Evolutionary conservation across 1,140 invertebrate species (phyloP), one percentile per base, ranked within the genome.

Genomic region (Melanaphis sacchari): DNA sequence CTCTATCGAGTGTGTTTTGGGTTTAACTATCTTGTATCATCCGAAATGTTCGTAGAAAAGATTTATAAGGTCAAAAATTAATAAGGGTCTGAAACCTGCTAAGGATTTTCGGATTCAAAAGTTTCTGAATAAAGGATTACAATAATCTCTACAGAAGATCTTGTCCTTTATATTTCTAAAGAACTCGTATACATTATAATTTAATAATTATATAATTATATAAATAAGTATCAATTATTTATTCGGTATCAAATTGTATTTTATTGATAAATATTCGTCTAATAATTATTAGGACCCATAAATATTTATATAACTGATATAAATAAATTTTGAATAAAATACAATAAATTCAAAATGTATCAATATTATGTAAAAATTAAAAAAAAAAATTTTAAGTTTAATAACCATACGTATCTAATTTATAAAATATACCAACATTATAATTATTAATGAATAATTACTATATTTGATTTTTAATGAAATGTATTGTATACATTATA

Each of bases 21-120:
- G 41, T 31, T 76, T 49, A 92, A 92, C 59, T 54, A 81, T 92
- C 66, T 76, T 82, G 90, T 92, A 81, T 66, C 59, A 46, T 91
- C 49, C 21, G 43, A 49, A 46, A 46, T 92, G 38, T 46, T 92
- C n/a, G 66, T 46, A 81, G 90, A 18, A 46, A 92, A 46, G 90
- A 92, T 92, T 92, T 92, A 92, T 92, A 92, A 82, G 90, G 66
- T 82, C 90, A 92, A 92, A 92, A 81, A 92, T 92, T 92, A 92
- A 82, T 82, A 92, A 92, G 90, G 66, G 66, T 82, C 21, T 46
- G n/a, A 92, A 92, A 92, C 43, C 66, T 92, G 43, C 90, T 46
- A 49, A 43, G 90, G 90, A 92, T 92, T 92, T 92, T n/a, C 7
- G 41, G 66, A 92, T 82, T 81, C 41, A 26, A 49, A 92, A 92